Base-by-base conservation (phyloP, 2,888 invertebrate genomes). In the Dioctria linearis region DNA sequence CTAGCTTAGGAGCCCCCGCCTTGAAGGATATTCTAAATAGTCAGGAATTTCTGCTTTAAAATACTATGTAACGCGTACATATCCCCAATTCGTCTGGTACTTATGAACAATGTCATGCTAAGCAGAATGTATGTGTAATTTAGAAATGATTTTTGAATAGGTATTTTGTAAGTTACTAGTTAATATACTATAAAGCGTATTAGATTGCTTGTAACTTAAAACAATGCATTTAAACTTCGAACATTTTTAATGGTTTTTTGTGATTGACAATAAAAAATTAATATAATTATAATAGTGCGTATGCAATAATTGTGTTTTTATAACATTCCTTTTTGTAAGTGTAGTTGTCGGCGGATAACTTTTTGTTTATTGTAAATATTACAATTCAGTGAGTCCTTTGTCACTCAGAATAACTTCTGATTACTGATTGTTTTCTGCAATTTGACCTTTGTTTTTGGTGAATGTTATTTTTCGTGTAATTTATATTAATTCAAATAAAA, bases 261-360 rank as follows among this genome's bases (percentile, higher is more conserved):
- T 75, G 75, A 75, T 75, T 61, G 75, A 75, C 75, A 75, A 75
- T 75, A 75, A 75, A 39, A 11, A 6, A 46, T 46, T 46, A 5
- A 46, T 46, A 46, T 46, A 46, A 51, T 51, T 8, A 51, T 11
- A 51, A 11, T 51, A 11, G n/a, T 51, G n/a, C 8, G 8, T 51
- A n/a, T 11, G n/a, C 8, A 51, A 51, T 51, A 2, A 51, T 51
- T 51, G 8, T 51, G n/a, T 51, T 51, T 51, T 51, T 51, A 51
- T 25, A 25, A 25, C 25, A 25, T 25, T 25, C 25, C 25, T 25
- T 25, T 25, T 25, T 25, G 25, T 25, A 25, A 25, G 25, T 25
- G 25, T 25, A 25, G 25, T 25, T 25, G 25, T 25, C 25, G 25
- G 25, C 2, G 25, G 25, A 25, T 25, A 25, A 25, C 25, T 25